A percentile compares a stretch with the other conserved stretches of the same genome.
phyloP scores from a whole-genome alignment of 2,113 vertebrate species.

The Myodes glareolus region DNA sequence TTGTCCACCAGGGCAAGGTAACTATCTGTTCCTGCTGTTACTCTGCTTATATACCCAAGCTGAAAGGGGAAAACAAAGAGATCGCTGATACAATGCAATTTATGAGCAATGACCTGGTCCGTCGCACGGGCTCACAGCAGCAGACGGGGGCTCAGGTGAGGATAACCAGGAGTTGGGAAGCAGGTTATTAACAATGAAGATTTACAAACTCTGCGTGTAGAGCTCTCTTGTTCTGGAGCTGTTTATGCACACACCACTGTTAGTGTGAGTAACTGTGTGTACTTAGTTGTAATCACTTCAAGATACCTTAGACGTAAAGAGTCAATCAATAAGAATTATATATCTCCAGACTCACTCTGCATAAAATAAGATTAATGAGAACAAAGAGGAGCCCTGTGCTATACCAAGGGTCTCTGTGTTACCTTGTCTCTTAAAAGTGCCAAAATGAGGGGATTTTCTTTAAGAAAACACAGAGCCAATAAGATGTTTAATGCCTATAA shows the following conservation, averaged over 20 bases:
- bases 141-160: background rate
- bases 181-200: conserved; percentile 23
- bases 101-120: background rate
- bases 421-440: background rate
- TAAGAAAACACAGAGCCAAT: background rate
- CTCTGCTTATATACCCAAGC: conserved; percentile 95
- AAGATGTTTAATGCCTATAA: background rate
- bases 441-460: conserved; percentile 25
- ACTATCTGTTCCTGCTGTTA: conserved; percentile 91
- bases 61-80: conserved; percentile 79
- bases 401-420: background rate
- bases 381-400: background rate
- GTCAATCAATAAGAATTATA: background rate
- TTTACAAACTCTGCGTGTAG: background rate
- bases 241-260: background rate
- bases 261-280: background rate
- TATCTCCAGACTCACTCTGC: background rate
- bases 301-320: background rate
- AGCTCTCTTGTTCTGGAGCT: background rate
- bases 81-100: conserved; percentile 44
- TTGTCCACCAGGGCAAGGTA: conserved; percentile 92
- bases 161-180: conserved; percentile 35
- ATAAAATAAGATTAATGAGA: background rate
- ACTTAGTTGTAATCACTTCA: conserved; percentile 25
- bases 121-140: background rate